Evolutionary conservation across 2,797 vertebrate species (phyloP), one percentile per base, ranked within the genome.

Genomic region (Acrossocheilus wenchowensis): DNA sequence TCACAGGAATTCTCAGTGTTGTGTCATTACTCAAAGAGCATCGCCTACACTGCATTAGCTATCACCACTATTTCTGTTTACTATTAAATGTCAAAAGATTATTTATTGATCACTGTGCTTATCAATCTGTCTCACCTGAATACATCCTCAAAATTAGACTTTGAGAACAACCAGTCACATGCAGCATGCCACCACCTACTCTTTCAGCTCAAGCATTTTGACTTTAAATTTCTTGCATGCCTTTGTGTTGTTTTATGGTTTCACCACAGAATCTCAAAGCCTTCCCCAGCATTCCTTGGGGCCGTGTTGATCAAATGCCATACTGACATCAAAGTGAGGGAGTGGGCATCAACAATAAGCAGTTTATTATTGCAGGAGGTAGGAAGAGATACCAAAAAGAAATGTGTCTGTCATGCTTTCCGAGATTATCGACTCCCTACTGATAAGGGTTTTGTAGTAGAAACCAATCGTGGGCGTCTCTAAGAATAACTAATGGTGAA

Each of bases 251-350:
- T 57, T 62, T 86, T 66, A 62, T 50, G 26, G 39, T 64, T 9
- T 48, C 60, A 82, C 54, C 39, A 21, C 43, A 64, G 54, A 41
- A 80, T 89, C 79, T 83, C n/a, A 83, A 80, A 80, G 62, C 82
- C 68, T 88, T 73, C 78, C 66, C 41, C 78, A 79, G 86, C 85
- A 86, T 89, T 81, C 89, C 87, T 85, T 10, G 54, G 64, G 77
- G 88, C 83, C 88, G 57, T 90, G 43, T 57, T 71, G 75, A 82
- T 89, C 34, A 92, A 79, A 93, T 92, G 89, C 90, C 87, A 71
- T 39, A 8, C 66, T 39, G 36, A 72, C 72, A 82, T 87, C 81
- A 89, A 87, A 88, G 84, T 34, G 52, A 86, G 81, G 34, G 57
- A 71, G 81, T 75, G 73, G 43, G 78, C 62, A 71, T 72, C 36